Percentiles rank a stretch among this genome's conserved stretches.
These are phyloP conservation scores for Amblyraja radiata DNA, from an alignment of 2,797 vertebrate genomes.

Conservation along the genomic window DNA sequence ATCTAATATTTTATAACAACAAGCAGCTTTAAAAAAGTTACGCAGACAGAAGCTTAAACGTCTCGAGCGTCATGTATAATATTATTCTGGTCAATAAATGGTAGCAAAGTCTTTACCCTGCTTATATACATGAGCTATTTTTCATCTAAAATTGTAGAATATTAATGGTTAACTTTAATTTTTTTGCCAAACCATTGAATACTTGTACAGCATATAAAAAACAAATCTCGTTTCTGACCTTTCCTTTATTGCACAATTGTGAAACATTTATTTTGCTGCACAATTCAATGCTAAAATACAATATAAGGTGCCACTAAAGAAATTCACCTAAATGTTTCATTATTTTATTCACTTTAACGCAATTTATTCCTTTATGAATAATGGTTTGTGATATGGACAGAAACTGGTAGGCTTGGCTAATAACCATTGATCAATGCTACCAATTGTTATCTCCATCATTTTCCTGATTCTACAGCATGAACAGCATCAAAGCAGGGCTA, in stretches of 20 bases:
- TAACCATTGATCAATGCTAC: slow-evolving; percentile 57
- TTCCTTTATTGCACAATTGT: slow-evolving; percentile 21
- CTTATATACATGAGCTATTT: neutral
- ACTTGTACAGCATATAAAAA: slow-evolving; percentile 14
- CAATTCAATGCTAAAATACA: slow-evolving; percentile 11
- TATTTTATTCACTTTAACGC: slow-evolving; percentile 50
- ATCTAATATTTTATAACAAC: neutral
- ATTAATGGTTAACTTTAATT: slow-evolving; percentile 29
- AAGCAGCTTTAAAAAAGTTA: slow-evolving; percentile 18
- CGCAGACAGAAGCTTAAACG: neutral
- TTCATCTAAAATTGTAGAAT: slow-evolving; percentile 12
- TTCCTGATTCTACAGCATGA: slow-evolving; percentile 44
- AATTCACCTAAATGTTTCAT: slow-evolving; percentile 49
- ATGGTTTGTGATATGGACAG: slow-evolving; percentile 48
- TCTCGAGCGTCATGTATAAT: neutral
- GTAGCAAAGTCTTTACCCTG: neutral
- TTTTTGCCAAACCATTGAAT: slow-evolving; percentile 30
- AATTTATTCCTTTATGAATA: slow-evolving; percentile 51
- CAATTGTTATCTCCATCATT: slow-evolving; percentile 45
- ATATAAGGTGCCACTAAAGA: slow-evolving; percentile 11
- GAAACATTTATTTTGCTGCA: slow-evolving; percentile 30
- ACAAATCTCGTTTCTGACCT: slow-evolving; percentile 23
- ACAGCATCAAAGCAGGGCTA: slow-evolving; percentile 47
- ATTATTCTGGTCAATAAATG: neutral
- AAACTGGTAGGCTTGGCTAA: slow-evolving; percentile 48